Base-by-base conservation (phyloP, 64 coral and sea anemone genomes). In the Actinia tenebrosa region DNA sequence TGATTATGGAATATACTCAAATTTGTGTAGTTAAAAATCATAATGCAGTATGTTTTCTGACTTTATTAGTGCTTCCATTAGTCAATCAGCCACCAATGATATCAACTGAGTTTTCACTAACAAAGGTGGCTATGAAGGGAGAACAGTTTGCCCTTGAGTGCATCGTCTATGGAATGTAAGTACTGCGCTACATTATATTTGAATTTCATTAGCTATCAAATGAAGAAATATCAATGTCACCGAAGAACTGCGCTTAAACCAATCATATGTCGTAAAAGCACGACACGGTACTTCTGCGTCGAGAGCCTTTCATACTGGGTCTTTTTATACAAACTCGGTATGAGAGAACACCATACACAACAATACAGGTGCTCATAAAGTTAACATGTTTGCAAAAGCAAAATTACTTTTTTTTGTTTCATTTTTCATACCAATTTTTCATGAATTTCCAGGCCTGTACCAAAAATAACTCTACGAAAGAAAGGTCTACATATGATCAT, bases 141-240 rank as follows among this genome's bases (percentile, higher is more conserved):
- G 91, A 96, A 25, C 22, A 85, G 19, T 96, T 96, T 86, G 80
- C 90, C 22, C 77, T 96, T 43, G 94, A 96, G 45, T 96, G 94
- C 82, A 90, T 96, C 26, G 94, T 89, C 45, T 96, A 96, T 60
- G 94, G 94, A 77, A 88, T 90, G 94, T 96, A 93, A 91, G 94
- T 88, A 84, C 56, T n/a, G 56, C 2, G 10, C 56, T 58, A 16
- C 10, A 58, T 37, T 37, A 37, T 37, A 37, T 37, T 37, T 55
- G 53, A 55, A 8, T 55, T 11, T 11, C 53, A 55, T 55, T 55
- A 8, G 53, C 53, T 55, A 55, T 37, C 53, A 8, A 55, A 11
- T 11, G 11, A 55, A 8, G 53, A 55, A 6, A 55, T 55, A 11
- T 11, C 53, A 8, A 8, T 55, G 53, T 11, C 53, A 55, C 53